Base-by-base conservation (phyloP, 2,888 invertebrate genomes). In the Micropterix aruncella region DNA sequence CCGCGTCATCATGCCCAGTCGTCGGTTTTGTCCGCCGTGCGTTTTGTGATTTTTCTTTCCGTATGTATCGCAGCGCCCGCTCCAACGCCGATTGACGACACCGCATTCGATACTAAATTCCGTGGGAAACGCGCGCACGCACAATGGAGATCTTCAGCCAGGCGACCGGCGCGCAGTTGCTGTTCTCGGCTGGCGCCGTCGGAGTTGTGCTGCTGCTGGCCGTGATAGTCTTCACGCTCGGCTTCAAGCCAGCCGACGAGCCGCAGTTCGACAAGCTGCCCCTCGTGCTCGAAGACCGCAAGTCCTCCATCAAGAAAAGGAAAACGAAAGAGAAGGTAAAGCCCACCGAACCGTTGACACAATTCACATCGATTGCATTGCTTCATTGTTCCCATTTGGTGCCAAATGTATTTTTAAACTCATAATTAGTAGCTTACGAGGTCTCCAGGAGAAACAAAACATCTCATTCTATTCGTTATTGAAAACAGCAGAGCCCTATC, bases 171-270 rank as follows among this genome's bases (percentile, higher is more conserved):
- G 69, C 71, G 54, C 75, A 75, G 62, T 63, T 75, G 55, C 56
- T 71, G 52, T 66, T 73, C 55, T 73, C 71, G 52, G 70, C 70
- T 54, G 73, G 75, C 48, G 73, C 74, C 53, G 75, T 74, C 50
- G 65, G 75, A 53, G 72, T 79, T 59, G 82, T 85, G 55, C 74
- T 84, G 58, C 62, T 83, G 54, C 80, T 79, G 60, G 83, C 82
- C 52, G 70, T 82, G 52, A 66, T 86, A 53, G 83, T 86, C 55
- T 86, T 82, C 67, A 76, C 77, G 51, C 85, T 84, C 63, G 85
- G 85, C 50, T 84, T 87, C 66, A 83, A 81, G 67, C 77, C 82
- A 49, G 79, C 83, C 52, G 82, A 81, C 61, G 84, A 85, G 65
- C 88, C 88, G 58, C 82, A 83, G 58, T 83, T 84, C 61, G 81